These are phyloP conservation scores for Axis porcinus DNA, from an alignment of 2,113 vertebrate genomes.

Conservation along the genomic window DNA sequence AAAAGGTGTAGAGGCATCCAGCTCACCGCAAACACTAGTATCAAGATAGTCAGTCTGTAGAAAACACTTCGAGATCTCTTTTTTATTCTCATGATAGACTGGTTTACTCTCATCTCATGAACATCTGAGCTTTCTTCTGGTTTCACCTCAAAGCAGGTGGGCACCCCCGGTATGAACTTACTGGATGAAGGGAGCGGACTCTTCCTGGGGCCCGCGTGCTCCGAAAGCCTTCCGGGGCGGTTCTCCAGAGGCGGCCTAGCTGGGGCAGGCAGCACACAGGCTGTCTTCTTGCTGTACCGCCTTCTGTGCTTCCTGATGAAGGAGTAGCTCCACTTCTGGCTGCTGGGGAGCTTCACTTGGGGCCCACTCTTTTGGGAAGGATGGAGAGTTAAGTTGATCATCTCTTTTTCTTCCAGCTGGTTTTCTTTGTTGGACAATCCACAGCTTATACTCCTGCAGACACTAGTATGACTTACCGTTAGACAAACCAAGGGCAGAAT, in stretches of 20 bases:
- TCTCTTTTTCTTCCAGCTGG: constrained; percentile 84
- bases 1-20: constrained; percentile 91
- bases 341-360: constrained; percentile 47
- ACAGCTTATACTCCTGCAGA: constrained; percentile 85
- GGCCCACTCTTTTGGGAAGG: constrained; percentile 66
- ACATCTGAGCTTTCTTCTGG: constrained; percentile 80
- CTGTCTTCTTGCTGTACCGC: constrained; percentile 84
- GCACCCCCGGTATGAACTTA: constrained; percentile 82
- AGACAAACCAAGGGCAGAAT: constrained; percentile 84
- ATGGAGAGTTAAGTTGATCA: constrained; percentile 84
- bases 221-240: constrained; percentile 63
- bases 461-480: constrained; percentile 85
- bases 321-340: constrained; percentile 74
- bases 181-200: constrained; percentile 78
- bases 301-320: constrained; percentile 81
- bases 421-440: constrained; percentile 77
- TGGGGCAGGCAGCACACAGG: constrained; percentile 82
- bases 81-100: constrained; percentile 78
- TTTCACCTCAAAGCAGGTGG: constrained; percentile 86
- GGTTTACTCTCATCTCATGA: constrained; percentile 75
- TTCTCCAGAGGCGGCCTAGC: constrained; percentile 68
- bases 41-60: constrained; percentile 84
- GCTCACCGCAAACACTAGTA: constrained; percentile 85
- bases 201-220: constrained; percentile 73
- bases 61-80: constrained; percentile 84